phyloP scores from a whole-genome alignment of 2,113 vertebrate genomes.

The Myrmecobius fasciatus region DNA sequence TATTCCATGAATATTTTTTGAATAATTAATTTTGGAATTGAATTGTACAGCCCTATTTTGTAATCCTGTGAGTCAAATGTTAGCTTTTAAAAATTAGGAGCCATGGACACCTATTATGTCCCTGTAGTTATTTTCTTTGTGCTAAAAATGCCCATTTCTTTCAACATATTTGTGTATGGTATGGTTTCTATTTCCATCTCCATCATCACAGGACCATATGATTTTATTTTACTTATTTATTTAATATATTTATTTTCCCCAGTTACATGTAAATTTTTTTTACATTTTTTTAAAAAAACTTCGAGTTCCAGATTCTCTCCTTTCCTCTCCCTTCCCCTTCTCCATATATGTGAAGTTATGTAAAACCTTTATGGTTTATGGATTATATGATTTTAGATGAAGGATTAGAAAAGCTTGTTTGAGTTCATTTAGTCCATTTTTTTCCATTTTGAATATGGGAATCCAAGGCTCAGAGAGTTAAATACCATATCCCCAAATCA shows the following conservation, averaged over 20 bases:
- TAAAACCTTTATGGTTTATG: too few relatives aligned
- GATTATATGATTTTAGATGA: neutral
- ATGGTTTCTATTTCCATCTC: neutral
- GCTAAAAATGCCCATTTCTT: neutral
- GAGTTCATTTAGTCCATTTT: neutral
- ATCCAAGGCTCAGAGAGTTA: neutral
- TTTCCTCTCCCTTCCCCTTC: too few relatives aligned
- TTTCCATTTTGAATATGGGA: conserved; percentile 16
- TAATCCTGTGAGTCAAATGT: neutral
- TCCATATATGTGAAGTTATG: too few relatives aligned
- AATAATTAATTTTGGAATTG: neutral
- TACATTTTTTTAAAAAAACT: too few relatives aligned
- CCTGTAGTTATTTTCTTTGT: neutral
- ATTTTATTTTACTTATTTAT: neutral
- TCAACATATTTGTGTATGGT: neutral
- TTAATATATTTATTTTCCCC: too few relatives aligned
- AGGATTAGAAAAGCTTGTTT: neutral
- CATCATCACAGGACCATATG: neutral
- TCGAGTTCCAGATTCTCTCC: too few relatives aligned
- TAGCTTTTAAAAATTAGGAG: neutral
- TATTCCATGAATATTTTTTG: neutral
- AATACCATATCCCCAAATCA: neutral
- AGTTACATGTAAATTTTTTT: too few relatives aligned
- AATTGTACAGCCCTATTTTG: neutral
- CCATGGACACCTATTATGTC: neutral